Conservation (phyloP, 1,140 invertebrate species). For the Macrobrachium nipponense region DNA sequence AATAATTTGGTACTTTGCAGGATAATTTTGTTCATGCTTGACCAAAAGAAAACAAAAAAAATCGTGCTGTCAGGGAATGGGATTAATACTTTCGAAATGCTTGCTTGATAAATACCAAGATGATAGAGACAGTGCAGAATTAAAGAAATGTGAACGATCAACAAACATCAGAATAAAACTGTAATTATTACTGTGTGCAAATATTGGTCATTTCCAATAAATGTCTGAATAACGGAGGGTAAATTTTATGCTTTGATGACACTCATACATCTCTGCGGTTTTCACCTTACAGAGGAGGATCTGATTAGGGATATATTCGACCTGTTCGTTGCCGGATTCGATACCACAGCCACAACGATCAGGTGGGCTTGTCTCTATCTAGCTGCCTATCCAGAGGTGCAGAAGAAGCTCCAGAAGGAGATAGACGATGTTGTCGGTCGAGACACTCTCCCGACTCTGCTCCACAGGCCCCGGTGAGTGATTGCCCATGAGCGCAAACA, state of each 20-base stretch:
- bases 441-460: background rate
- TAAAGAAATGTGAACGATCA: too few species aligned
- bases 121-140: too few species aligned
- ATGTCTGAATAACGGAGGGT: background rate
- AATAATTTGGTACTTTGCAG: too few species aligned
- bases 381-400: constrained; percentile 55
- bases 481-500: background rate
- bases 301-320: constrained; percentile 46
- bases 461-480: constrained; percentile 24
- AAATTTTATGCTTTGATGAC: background rate
- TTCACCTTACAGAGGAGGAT: constrained; percentile 12
- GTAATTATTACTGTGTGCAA: too few species aligned
- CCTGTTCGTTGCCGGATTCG: constrained; percentile 62
- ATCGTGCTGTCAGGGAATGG: background rate
- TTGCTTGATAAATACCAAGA: too few species aligned
- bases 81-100: background rate
- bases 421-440: constrained; percentile 46
- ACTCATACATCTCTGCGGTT: background rate
- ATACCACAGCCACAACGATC: constrained; percentile 52
- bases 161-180: too few species aligned
- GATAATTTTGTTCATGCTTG: background rate
- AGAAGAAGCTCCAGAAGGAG: constrained; percentile 45
- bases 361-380: constrained; percentile 55
- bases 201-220: too few species aligned
- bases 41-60: background rate